phyloP scores from a whole-genome alignment of 2,113 vertebrate species.

The Pogonocichla stellata region DNA sequence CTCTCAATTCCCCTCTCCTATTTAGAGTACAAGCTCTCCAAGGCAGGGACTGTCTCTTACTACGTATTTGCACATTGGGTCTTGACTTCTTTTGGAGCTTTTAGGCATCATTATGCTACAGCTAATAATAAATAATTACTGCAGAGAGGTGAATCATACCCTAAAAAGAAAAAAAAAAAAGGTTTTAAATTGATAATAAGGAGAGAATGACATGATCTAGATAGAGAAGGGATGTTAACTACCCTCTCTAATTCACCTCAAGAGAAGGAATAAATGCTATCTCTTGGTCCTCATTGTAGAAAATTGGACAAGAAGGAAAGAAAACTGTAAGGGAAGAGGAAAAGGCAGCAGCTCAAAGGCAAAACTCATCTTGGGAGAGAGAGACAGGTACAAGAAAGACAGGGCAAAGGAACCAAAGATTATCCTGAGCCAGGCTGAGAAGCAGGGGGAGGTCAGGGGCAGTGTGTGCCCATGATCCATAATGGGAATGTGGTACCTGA shows the following conservation, averaged over 20 bases:
- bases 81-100: constrained; percentile 56
- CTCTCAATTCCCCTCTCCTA: constrained; percentile 3
- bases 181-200: constrained; percentile 44
- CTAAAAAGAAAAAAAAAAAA: constrained; percentile 28
- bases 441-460: neutral
- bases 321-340: neutral
- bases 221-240: constrained; percentile 23
- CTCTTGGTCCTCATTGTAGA: neutral
- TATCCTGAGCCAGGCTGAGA: neutral
- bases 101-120: constrained; percentile 55
- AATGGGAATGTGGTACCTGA: neutral
- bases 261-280: constrained; percentile 39
- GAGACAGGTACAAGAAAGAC: neutral
- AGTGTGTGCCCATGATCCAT: neutral
- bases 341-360: neutral
- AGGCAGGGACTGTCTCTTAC: neutral
- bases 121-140: constrained; percentile 67
- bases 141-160: constrained; percentile 36
- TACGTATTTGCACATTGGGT: constrained; percentile 24
- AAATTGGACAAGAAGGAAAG: constrained; percentile 42
- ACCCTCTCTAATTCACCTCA: constrained; percentile 42
- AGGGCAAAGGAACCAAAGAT: neutral
- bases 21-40: neutral
- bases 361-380: neutral
- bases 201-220: constrained; percentile 25